Percentiles rank a stretch among this genome's conserved stretches.
Evolutionary conservation across 2,113 vertebrate genomes (phyloP).

Genomic region (Spea multiplicata): DNA sequence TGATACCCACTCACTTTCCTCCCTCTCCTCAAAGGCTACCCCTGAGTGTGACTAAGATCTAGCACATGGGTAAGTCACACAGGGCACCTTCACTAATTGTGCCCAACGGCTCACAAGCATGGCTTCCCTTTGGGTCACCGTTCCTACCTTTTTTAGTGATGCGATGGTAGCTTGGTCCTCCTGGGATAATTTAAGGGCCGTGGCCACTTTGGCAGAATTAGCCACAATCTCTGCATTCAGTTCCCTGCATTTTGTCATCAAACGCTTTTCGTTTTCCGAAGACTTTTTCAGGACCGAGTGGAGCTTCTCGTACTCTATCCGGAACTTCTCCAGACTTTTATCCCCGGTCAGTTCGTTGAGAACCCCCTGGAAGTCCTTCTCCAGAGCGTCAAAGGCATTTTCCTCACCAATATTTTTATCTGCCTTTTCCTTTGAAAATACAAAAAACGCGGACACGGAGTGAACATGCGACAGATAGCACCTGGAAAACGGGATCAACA

Average conservation of each 20-base stretch:
- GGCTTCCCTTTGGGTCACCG: not conserved
- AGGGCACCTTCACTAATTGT: too few relatives aligned
- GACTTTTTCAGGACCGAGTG: slow-evolving; percentile 78
- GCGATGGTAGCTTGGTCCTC: slow-evolving; percentile 80
- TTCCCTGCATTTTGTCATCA: slow-evolving; percentile 89
- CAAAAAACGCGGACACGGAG: not conserved
- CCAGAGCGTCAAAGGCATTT: slow-evolving; percentile 73
- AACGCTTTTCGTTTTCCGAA: slow-evolving; percentile 83
- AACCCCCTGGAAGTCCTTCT: slow-evolving; percentile 80
- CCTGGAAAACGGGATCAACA: not conserved
- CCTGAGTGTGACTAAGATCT: too few relatives aligned
- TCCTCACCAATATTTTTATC: slow-evolving; percentile 63
- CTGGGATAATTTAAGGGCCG: slow-evolving; percentile 77
- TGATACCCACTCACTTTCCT: too few relatives aligned
- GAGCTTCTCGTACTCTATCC: slow-evolving; percentile 84
- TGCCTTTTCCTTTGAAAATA: slow-evolving; percentile 59
- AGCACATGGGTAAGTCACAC: too few relatives aligned
- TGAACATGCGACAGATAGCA: not conserved
- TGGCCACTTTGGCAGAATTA: slow-evolving; percentile 79
- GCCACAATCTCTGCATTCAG: slow-evolving; percentile 86
- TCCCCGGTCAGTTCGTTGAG: slow-evolving; percentile 77
- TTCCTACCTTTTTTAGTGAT: slow-evolving; percentile 81
- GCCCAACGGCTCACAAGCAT: too few relatives aligned
- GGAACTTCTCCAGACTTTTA: slow-evolving; percentile 77
- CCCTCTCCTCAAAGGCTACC: too few relatives aligned